Percentiles rank a stretch among this genome's conserved stretches.
phyloP scores from a whole-genome alignment of 2,113 vertebrate species.

The Coreoperca whiteheadi region DNA sequence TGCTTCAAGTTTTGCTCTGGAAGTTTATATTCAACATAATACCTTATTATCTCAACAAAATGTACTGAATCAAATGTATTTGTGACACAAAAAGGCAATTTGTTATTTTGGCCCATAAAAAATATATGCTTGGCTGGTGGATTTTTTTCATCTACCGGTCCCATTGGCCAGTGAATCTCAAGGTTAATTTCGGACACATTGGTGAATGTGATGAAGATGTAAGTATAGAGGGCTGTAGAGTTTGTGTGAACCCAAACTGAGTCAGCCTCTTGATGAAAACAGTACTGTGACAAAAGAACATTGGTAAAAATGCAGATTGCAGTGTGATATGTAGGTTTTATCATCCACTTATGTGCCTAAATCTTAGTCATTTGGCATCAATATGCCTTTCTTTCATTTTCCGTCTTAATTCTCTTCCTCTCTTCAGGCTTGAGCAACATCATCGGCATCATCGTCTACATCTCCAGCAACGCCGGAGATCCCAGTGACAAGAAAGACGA shows the following conservation, averaged over 20 bases:
- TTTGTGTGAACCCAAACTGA: not conserved
- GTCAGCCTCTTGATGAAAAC: not conserved
- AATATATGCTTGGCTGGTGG: no score
- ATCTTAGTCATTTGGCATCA: not conserved
- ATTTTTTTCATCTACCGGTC: no score
- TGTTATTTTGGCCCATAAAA: no score
- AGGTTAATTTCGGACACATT: no score
- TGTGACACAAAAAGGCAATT: no score
- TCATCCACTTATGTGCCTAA: not conserved
- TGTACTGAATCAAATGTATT: no score
- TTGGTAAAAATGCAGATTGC: not conserved
- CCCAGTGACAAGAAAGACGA: constrained; percentile 96
- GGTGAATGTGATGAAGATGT: not conserved
- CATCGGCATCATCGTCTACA: constrained; percentile 99
- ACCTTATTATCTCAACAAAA: no score
- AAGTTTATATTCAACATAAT: no score
- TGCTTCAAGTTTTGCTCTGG: no score
- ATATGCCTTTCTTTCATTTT: not conserved
- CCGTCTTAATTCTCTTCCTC: not conserved
- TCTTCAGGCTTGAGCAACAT: constrained; percentile 95
- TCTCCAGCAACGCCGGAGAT: constrained; percentile 97
- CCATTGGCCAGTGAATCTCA: no score
- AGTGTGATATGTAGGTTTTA: not conserved
- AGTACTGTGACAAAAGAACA: not conserved
- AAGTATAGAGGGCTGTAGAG: not conserved